phyloP scores from a whole-genome alignment of 2,113 vertebrate genomes.

The Marmota monax region DNA sequence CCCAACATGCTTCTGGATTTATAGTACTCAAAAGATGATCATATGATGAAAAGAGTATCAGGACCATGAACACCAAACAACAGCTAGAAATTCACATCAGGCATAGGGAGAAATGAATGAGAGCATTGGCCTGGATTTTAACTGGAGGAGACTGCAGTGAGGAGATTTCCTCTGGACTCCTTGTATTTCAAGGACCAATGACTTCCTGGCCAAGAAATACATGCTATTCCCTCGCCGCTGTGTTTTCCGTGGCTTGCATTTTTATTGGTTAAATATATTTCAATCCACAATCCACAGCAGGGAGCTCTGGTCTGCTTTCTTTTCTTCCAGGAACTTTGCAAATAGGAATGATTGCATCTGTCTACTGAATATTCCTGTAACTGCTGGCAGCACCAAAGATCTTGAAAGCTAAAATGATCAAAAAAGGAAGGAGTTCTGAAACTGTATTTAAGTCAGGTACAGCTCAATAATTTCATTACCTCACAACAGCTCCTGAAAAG shows the following conservation, averaged over 20 bases:
- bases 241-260: conserved; percentile 25
- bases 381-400: background rate
- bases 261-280: conserved; percentile 63
- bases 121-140: background rate
- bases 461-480: conserved; percentile 23
- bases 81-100: conserved; percentile 25
- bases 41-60: conserved; percentile 1
- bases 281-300: background rate
- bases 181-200: conserved; percentile 22
- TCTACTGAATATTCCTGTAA: conserved; percentile 22
- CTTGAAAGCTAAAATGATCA: conserved; percentile 45
- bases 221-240: background rate
- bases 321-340: conserved; percentile 33
- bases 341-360: conserved; percentile 37
- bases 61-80: background rate
- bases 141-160: background rate
- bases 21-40: background rate
- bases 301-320: conserved; percentile 23
- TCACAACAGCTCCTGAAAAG: conserved; percentile 19
- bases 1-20: background rate
- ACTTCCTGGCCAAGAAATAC: conserved; percentile 45
- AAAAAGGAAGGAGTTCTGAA: conserved; percentile 39
- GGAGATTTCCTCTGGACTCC: background rate
- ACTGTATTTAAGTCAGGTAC: background rate
- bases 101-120: background rate